Evolutionary conservation across 1,140 invertebrate species (phyloP).

Genomic region (Drosophila parvula): DNA sequence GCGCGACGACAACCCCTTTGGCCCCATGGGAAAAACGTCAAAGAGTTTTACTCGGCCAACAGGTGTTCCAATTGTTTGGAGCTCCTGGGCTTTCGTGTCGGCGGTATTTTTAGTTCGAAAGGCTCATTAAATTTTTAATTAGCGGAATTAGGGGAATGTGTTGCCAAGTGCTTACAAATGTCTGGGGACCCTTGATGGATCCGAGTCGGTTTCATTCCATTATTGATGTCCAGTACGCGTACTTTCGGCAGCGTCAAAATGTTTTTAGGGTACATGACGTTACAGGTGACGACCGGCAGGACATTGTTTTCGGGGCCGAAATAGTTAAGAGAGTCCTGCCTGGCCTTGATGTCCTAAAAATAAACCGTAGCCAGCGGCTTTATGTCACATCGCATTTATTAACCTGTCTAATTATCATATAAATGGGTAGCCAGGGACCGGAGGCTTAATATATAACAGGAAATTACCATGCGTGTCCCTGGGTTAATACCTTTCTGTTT

Average conservation of each 20-base stretch:
- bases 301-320: not conserved
- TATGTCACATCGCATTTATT: conserved; percentile 47
- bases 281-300: conserved; percentile 22
- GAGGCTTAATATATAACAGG: conserved; percentile 49
- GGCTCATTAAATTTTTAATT: conserved; percentile 82
- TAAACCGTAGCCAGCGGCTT: conserved; percentile 22
- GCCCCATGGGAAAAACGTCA: conserved; percentile 68
- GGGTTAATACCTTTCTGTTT: conserved; percentile 52
- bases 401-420: conserved; percentile 50
- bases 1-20: conserved; percentile 4
- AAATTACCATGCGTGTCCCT: conserved; percentile 71
- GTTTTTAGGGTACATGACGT: conserved; percentile 12
- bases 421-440: conserved; percentile 43
- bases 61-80: conserved; percentile 66
- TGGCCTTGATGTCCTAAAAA: conserved; percentile 51
- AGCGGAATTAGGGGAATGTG: conserved; percentile 66
- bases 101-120: conserved; percentile 69
- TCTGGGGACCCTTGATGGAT: conserved; percentile 33
- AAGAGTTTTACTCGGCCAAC: conserved; percentile 68
- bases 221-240: conserved; percentile 48
- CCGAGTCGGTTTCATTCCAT: conserved; percentile 20
- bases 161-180: conserved; percentile 27
- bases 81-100: conserved; percentile 23
- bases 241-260: conserved; percentile 17
- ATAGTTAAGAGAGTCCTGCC: not conserved